Base-by-base conservation (phyloP, 2,797 vertebrate genomes). In the Rhinichthys osculus region DNA sequence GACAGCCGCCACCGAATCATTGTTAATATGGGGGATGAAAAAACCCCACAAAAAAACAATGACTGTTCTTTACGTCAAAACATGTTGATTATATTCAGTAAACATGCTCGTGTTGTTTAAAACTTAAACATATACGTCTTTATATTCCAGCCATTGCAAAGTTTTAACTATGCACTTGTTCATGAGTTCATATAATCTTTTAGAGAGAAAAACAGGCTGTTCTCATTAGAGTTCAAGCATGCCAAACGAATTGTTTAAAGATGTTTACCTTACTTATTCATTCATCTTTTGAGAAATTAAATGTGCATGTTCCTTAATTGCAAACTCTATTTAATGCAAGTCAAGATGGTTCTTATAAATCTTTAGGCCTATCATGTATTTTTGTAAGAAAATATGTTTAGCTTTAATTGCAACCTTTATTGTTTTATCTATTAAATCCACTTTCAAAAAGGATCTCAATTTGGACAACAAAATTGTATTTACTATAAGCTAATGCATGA, bases 341-440 rank as follows among this genome's bases (percentile, higher is more conserved):
- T 21, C 72, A 76, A 7, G 35, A 9, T 59, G 74, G 11, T 57
- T 77, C 73, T 23, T 16, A 77, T 57, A 83, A 74, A 74, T 57
- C 57, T 74, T 74, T 6, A n/a, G n/a, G n/a, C n/a, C n/a, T n/a
- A 2, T 67, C 14, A 62, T 10, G 1, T 38, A 33, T 52, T 71
- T 23, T 5, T 50, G 13, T 30, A 3, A 35, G 7, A 64, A 59
- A 50, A 52, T 52, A 64, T 16, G 44, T 76, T 50, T 62, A 73
- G 11, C 14, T 17, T 35, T 38, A 38, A 38, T 38, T 35, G 1
- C 14, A 76, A 38, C 16, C 9, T 76, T 66, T 9, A 64, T 19
- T n/a, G 70, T 21, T 73, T 73, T 73, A 40, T 38, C 14, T 19
- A 19, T 42, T 6, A 73, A 62, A 72, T 19, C 19, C 40, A 33